phyloP scores from a whole-genome alignment of 2,113 vertebrate species.

The Oceanites oceanicus region DNA sequence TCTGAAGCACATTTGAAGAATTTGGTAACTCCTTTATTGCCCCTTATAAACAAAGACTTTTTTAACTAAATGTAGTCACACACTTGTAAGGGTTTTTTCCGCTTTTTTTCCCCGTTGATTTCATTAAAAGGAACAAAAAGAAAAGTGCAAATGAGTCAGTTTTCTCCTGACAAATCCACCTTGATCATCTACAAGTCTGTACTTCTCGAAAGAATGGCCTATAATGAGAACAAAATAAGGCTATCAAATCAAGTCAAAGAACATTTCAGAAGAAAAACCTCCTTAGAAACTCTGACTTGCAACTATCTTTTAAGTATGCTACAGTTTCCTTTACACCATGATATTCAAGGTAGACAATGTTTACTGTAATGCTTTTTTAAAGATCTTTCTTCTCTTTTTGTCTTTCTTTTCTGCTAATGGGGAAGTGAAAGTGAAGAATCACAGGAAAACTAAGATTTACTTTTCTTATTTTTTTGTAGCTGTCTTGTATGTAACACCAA shows the following conservation, averaged over 20 bases:
- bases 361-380: background rate
- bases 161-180: background rate
- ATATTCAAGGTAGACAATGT: background rate
- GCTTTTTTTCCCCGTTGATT: background rate
- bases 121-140: background rate
- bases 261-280: background rate
- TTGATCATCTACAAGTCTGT: background rate
- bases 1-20: background rate
- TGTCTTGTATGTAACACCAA: background rate
- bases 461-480: background rate
- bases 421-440: background rate
- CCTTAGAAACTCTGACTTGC: background rate
- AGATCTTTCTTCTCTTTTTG: background rate
- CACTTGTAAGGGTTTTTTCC: accelerated
- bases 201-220: background rate
- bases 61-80: background rate
- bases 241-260: background rate
- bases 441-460: background rate
- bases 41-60: background rate
- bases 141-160: background rate
- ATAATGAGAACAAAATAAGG: background rate
- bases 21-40: background rate
- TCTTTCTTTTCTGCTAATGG: background rate
- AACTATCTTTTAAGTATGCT: background rate
- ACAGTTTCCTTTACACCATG: background rate